phyloP scores from a whole-genome alignment of 1,140 invertebrate genomes.

The Stenopsyche tienmushanensis region DNA sequence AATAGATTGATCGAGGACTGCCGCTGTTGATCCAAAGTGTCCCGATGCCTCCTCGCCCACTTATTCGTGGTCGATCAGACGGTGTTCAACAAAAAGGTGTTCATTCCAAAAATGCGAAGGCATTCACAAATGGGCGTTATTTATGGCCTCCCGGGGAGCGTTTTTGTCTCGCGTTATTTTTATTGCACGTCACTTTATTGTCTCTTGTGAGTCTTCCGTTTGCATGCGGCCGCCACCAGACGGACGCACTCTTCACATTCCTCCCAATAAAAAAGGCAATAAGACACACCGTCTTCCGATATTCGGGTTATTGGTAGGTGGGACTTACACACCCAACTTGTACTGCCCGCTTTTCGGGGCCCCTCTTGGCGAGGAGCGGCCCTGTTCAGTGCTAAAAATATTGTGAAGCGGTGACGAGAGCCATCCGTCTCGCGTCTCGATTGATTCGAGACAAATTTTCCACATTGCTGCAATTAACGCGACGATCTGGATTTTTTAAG shows the following conservation, averaged over 20 bases:
- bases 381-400: too few relatives aligned
- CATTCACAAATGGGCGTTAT: conserved; percentile 26
- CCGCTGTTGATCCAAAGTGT: too few relatives aligned
- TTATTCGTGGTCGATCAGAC: neutral
- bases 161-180: conserved; percentile 22
- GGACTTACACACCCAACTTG: neutral
- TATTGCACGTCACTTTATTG: conserved; percentile 27
- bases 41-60: too few relatives aligned
- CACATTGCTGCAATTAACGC: too few relatives aligned
- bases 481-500: too few relatives aligned
- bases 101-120: conserved; percentile 15
- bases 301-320: neutral
- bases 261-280: neutral
- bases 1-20: too few relatives aligned
- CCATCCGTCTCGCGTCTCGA: too few relatives aligned
- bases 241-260: conserved; percentile 2
- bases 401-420: too few relatives aligned
- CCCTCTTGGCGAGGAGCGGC: neutral
- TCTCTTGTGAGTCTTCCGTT: conserved; percentile 5
- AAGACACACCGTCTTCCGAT: neutral
- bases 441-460: too few relatives aligned
- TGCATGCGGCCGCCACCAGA: conserved; percentile 6
- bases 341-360: neutral
- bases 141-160: conserved; percentile 20
- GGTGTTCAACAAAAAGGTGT: conserved; percentile 18